Evolutionary conservation across 2,888 invertebrate genomes (phyloP).

Genomic region (Drosophila villosipedis): DNA sequence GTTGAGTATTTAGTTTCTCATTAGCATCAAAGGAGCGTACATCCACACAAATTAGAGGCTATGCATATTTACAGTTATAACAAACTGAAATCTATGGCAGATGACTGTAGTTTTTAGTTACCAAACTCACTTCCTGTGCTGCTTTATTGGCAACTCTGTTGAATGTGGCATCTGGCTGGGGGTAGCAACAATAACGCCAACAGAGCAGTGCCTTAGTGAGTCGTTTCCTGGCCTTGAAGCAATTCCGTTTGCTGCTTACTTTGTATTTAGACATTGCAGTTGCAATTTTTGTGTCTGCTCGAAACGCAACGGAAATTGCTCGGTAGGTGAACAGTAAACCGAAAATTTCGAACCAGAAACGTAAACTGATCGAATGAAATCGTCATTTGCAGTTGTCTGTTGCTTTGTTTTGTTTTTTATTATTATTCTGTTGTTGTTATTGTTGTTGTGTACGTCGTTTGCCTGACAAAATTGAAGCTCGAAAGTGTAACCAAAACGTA

Average conservation of each 20-base stretch:
- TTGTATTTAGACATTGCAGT: constrained; percentile 73
- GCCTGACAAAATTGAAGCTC: constrained; percentile 66
- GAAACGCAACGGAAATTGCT: constrained; percentile 76
- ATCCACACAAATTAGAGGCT: constrained; percentile 10
- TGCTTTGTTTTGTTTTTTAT: constrained; percentile 13
- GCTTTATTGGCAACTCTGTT: constrained; percentile 16
- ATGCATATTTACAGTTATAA: constrained; percentile 17
- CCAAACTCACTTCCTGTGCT: constrained; percentile 28
- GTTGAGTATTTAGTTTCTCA: not conserved
- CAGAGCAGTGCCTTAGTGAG: constrained; percentile 44
- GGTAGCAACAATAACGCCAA: constrained; percentile 20
- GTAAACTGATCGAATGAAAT: constrained; percentile 62
- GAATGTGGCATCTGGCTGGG: constrained; percentile 19
- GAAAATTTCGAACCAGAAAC: constrained; percentile 49
- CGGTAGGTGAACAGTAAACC: constrained; percentile 43
- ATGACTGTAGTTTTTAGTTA: constrained; percentile 25
- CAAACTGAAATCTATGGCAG: constrained; percentile 2
- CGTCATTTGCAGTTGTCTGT: constrained; percentile 44
- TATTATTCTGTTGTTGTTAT: constrained; percentile 36
- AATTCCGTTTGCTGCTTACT: constrained; percentile 74
- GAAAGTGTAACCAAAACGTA: constrained; percentile 60
- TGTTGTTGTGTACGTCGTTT: constrained; percentile 49
- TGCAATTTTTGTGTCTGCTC: constrained; percentile 46
- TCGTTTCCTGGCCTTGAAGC: constrained; percentile 34
- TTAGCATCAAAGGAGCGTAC: constrained; percentile 7